Conservation (phyloP, 2,888 invertebrate genomes). For the Rambutsinella grinnellia region DNA sequence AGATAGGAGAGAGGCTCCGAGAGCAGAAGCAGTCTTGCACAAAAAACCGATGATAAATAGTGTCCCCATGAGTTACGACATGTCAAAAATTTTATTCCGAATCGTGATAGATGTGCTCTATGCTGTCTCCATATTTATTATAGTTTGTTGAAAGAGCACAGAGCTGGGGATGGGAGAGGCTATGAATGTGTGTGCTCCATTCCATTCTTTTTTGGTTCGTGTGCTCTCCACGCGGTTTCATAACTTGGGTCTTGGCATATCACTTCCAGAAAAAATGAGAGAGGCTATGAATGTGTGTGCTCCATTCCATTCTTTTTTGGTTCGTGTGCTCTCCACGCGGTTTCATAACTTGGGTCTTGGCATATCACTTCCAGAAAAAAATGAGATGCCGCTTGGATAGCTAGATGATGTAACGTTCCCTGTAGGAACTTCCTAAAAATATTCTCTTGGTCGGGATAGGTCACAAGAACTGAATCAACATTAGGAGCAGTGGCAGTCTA, state of each 20-base stretch:
- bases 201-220: slow-evolving; percentile 2
- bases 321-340: slow-evolving; percentile 8
- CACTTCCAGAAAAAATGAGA: slow-evolving; percentile 17
- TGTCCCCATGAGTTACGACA: slow-evolving; percentile 61
- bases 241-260: no score
- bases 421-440: slow-evolving; percentile 26
- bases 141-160: slow-evolving; percentile 37
- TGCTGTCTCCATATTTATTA: slow-evolving; percentile 62
- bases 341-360: neutral
- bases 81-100: slow-evolving; percentile 66
- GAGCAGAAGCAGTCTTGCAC: slow-evolving; percentile 48
- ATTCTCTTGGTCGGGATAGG: slow-evolving; percentile 24
- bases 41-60: slow-evolving; percentile 64
- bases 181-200: neutral
- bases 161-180: neutral
- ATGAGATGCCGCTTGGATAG: slow-evolving; percentile 16
- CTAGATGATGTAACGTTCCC: slow-evolving; percentile 28
- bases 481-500: neutral
- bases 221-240: slow-evolving; percentile 12
- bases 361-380: no score
- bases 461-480: slow-evolving; percentile 40
- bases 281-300: neutral
- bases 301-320: neutral
- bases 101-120: slow-evolving; percentile 64
- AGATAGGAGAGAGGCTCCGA: neutral